Evolutionary conservation across 2,113 vertebrate species (phyloP).

Genomic region (Nibea coibor): DNA sequence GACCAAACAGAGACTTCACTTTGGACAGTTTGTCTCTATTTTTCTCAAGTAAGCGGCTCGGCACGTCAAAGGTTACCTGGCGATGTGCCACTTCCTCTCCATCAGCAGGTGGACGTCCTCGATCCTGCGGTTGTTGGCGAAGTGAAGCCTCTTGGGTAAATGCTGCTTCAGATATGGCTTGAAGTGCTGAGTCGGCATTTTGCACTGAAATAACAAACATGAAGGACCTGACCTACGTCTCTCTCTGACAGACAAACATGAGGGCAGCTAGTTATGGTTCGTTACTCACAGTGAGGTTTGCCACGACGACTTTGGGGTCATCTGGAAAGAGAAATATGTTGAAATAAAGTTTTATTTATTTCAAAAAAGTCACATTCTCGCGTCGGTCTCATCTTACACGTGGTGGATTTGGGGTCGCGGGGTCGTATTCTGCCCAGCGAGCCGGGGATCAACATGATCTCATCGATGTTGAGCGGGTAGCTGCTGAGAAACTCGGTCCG

Average conservation of each 20-base stretch:
- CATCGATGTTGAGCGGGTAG: slow-evolving; percentile 92
- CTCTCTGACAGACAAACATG: neutral
- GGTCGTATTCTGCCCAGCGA: slow-evolving; percentile 93
- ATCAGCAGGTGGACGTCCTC: slow-evolving; percentile 97
- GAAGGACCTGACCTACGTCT: neutral
- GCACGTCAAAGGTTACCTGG: slow-evolving; percentile 82
- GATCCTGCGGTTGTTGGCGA: slow-evolving; percentile 95
- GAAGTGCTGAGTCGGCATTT: slow-evolving; percentile 95
- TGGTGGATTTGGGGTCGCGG: slow-evolving; percentile 86
- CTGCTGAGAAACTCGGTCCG: slow-evolving; percentile 94
- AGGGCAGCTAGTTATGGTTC: neutral
- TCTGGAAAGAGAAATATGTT: slow-evolving; percentile 80
- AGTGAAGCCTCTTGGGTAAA: slow-evolving; percentile 96
- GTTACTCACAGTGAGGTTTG: slow-evolving; percentile 94
- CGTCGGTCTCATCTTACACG: slow-evolving; percentile 82
- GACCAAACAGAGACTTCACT: too few relatives aligned
- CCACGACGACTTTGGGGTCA: slow-evolving; percentile 92
- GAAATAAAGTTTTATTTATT: neutral
- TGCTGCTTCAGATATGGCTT: slow-evolving; percentile 96
- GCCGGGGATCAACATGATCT: slow-evolving; percentile 91
- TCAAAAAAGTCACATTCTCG: fast-evolving
- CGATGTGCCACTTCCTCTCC: slow-evolving; percentile 95
- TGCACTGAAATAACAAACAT: slow-evolving; percentile 86
- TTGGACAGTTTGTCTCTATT: too few relatives aligned
- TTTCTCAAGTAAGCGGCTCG: too few relatives aligned